Evolutionary conservation across 2,113 vertebrate genomes (phyloP), one percentile per base, ranked within the genome.

Genomic region (Mungos mungo): DNA sequence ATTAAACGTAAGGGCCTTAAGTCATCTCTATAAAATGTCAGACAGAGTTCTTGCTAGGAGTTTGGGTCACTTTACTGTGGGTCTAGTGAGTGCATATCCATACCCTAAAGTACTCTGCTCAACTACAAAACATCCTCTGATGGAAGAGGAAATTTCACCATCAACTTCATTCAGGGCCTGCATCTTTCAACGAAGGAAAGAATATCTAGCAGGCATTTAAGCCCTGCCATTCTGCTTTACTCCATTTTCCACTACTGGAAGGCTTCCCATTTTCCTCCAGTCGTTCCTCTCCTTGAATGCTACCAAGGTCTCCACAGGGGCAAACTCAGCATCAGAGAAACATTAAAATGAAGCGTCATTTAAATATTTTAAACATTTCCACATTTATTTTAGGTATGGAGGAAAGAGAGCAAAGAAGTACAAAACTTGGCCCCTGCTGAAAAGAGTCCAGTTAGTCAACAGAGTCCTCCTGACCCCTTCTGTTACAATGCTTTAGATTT

Each of bases 341-440:
- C 31, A 74, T 66, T 38, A 68, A 45, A 31, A 12, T 18, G 50
- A 2, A 66, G 7, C 47, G 88, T 18, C 21, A 68, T 10, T 95
- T 85, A 93, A 88, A 57, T 85, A 86, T 83, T 82, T 33, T 35
- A 88, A 88, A 77, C 57, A 85, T 52, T 79, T 63, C 35, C n/a
- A 86, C 13, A 79, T 86, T 95, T 90, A 79, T 71, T 63, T 11
- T 31, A 89, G 38, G 12, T 33, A 82, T 45, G 84, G 8, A 92
- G 38, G 29, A 27, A 69, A 88, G 29, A 77, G 7, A 54, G 5
- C 29, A 35, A 87, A 84, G 47, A 85, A 85, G n/a, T 63, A n/a
- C 5, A 89, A 79, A n/a, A 71, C 14, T 35, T 27, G 38, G 33
- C 7, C 25, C 93, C 54, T 54, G 54, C 35, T 11, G 76, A 29